Base-by-base conservation (phyloP, 2,797 vertebrate genomes). In the Pipistrellus pipistrellus region DNA sequence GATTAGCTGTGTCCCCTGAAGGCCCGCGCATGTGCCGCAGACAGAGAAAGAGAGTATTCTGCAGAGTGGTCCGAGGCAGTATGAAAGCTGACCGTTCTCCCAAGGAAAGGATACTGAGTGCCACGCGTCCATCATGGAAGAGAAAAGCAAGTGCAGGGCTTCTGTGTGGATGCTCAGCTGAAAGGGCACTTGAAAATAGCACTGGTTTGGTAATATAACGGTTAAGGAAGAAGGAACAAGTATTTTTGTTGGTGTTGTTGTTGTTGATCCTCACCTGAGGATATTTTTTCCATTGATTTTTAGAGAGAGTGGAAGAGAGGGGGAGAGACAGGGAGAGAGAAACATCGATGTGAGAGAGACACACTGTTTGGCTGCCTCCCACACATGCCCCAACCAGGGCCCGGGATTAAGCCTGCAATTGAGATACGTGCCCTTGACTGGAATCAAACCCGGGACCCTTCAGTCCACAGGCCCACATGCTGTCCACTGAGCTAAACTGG, bases 131-230 rank as follows among this genome's bases (percentile, higher is more conserved):
- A 7, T 20, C n/a, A 3, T 0, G 17, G 30, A 20, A 48, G 77
- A 35, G 13, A 62, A 76, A 48, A 51, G 35, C 72, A 21, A 14
- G 35, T 1, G 1, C 10, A 53, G n/a, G 53, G 18, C 38, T 25
- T n/a, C 84, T 32, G 32, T 83, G 69, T 96, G 97, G 95, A 44
- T 88, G 86, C 97, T 97, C 88, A 94, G 81, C 92, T 88, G 68
- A 96, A 93, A 30, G 38, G 93, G n/a, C 66, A 77, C 48, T 92
- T 30, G 85, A 35, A 32, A 90, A 4, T 66, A 91, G 86, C 91
- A 71, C 89, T 93, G 32, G 91, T 57, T 55, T 88, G 32, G 82
- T 91, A 91, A 90, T 80, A 76, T 78, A 57, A 69, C 15, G 11
- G 27, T 0, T 53, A 73, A 90, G 62, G 21, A 77, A 27, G 71